Evolutionary conservation across 1,140 invertebrate genomes (phyloP).

Genomic region (Nylanderia fulva): DNA sequence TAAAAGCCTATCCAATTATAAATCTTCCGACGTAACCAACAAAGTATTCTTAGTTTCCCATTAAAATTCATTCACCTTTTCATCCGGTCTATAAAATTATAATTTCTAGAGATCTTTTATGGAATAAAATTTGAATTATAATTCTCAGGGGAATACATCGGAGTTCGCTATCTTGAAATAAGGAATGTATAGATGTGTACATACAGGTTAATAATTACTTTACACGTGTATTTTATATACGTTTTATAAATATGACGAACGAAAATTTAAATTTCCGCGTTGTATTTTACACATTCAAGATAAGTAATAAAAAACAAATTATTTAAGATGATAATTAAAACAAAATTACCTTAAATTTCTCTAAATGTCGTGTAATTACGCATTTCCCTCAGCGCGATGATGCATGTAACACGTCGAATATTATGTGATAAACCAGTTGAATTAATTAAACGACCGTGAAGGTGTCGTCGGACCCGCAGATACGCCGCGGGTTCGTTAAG

Average conservation of each 20-base stretch:
- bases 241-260: background rate
- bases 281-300: background rate
- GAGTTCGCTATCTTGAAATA: background rate
- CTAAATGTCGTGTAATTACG: background rate
- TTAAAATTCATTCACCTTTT: slow-evolving; percentile 34
- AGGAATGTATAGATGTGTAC: background rate
- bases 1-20: slow-evolving; percentile 36
- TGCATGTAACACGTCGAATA: background rate
- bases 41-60: background rate
- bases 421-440: background rate
- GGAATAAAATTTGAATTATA: slow-evolving; percentile 28
- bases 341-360: background rate
- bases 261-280: background rate
- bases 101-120: background rate
- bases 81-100: slow-evolving; percentile 11
- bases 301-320: background rate
- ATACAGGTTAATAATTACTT: background rate
- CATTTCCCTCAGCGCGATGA: background rate
- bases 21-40: slow-evolving; percentile 16
- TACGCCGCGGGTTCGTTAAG: background rate
- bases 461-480: background rate
- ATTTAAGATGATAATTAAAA: background rate
- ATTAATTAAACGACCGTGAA: slow-evolving; percentile 42
- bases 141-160: background rate
- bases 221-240: background rate